Conservation (phyloP, 2,888 invertebrate genomes). For the Clitarchus hookeri region DNA sequence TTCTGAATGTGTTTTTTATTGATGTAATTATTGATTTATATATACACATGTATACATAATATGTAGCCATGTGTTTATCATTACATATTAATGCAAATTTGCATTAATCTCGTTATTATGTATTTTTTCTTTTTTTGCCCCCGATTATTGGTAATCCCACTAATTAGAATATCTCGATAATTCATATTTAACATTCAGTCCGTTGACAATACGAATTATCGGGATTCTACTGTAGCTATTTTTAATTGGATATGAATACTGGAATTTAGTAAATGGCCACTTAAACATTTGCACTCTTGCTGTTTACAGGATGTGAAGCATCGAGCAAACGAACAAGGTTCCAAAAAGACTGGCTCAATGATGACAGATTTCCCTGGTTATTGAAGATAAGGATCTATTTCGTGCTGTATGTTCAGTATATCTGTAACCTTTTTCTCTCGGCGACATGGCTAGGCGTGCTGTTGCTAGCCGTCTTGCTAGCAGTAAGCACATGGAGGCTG, state of each 20-base stretch:
- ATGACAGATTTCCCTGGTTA: background rate
- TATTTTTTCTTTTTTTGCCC: too few relatives aligned
- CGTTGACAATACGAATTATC: too few relatives aligned
- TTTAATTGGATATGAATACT: background rate
- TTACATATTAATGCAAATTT: too few relatives aligned
- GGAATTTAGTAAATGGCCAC: background rate
- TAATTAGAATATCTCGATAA: too few relatives aligned
- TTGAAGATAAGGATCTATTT: background rate
- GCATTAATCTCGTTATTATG: too few relatives aligned
- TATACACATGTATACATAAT: too few relatives aligned
- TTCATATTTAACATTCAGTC: too few relatives aligned
- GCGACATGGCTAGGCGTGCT: background rate
- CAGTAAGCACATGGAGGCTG: background rate
- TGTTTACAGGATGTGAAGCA: background rate
- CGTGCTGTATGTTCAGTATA: background rate
- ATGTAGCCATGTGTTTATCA: too few relatives aligned
- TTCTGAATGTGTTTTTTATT: too few relatives aligned
- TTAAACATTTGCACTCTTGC: background rate
- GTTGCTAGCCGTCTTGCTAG: background rate
- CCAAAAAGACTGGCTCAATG: conserved; percentile 2
- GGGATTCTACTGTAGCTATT: too few relatives aligned
- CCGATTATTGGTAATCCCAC: too few relatives aligned
- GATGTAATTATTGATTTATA: too few relatives aligned
- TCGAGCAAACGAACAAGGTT: background rate
- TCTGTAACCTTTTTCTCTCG: background rate